Conservation (phyloP, 2,888 invertebrate species). For the Drosophila limbata region DNA sequence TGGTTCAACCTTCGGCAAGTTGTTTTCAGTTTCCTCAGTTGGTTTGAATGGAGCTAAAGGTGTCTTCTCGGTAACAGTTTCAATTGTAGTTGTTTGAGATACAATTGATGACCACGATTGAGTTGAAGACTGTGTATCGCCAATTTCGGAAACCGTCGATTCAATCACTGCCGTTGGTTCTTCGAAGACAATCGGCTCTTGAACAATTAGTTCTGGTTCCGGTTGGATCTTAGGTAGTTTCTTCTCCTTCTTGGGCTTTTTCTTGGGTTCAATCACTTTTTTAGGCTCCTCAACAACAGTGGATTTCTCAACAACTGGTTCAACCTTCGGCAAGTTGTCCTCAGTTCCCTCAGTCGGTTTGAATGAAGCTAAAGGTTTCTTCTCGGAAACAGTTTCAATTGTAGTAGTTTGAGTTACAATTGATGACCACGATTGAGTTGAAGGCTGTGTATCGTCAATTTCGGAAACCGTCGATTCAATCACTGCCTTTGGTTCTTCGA, state of each 20-base stretch:
- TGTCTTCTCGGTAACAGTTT: neutral
- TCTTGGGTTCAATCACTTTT: conserved; percentile 4
- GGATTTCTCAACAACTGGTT: neutral
- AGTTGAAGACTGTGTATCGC: neutral
- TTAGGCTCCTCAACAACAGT: neutral
- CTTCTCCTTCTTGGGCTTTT: conserved; percentile 32
- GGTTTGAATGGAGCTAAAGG: neutral
- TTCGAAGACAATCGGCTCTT: conserved; percentile 6
- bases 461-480: neutral
- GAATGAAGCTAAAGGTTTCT: neutral
- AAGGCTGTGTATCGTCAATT: neutral
- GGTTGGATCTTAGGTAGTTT: conserved; percentile 7
- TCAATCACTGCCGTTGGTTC: neutral
- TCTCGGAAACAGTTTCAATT: neutral
- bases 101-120: conserved; percentile 4
- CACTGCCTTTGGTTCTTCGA: neutral
- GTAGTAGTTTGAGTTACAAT: conserved; percentile 37
- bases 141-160: neutral
- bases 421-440: conserved; percentile 44
- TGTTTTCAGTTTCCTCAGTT: neutral
- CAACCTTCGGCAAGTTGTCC: neutral
- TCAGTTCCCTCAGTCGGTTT: neutral
- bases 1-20: neutral
- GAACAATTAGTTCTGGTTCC: conserved; percentile 13
- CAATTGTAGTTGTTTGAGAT: conserved; percentile 3